Percentiles rank a stretch among this genome's conserved stretches.
Evolutionary conservation across 2,797 vertebrate genomes (phyloP).

Genomic region (Adelosebastes latens): DNA sequence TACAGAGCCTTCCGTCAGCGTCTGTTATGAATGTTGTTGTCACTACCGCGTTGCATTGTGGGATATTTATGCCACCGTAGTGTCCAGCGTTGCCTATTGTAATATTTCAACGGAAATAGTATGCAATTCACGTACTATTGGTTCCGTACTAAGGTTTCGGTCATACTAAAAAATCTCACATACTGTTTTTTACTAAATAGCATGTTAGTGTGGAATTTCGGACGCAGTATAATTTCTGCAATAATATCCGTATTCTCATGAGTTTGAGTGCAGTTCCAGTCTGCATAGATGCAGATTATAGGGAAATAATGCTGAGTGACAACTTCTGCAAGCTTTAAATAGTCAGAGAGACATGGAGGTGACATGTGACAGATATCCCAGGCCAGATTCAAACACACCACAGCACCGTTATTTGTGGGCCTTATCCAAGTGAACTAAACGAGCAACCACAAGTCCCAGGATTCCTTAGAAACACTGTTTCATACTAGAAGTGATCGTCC

Average conservation of each 20-base stretch:
- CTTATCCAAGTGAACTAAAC: slow-evolving; percentile 8
- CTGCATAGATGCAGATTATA: not conserved
- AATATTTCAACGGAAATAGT: no score
- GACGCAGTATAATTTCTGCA: not conserved
- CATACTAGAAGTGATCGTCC: slow-evolving; percentile 3
- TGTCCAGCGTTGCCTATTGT: no score
- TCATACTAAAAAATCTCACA: no score
- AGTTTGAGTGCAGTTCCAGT: not conserved
- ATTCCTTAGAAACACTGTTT: slow-evolving; percentile 20
- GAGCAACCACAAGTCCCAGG: not conserved
- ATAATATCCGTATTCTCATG: slow-evolving; percentile 1
- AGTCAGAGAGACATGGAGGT: not conserved
- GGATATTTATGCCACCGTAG: no score
- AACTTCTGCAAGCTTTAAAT: not conserved
- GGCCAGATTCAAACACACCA: not conserved
- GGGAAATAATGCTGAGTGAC: not conserved
- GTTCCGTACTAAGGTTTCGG: no score
- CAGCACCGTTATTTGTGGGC: not conserved
- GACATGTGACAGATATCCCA: not conserved
- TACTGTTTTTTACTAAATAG: no score
- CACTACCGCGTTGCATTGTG: no score
- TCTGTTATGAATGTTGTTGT: no score
- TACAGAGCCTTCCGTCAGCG: no score
- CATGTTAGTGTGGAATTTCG: no score
- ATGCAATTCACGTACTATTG: no score